Evolutionary conservation across 64 coral and sea anemone genomes (phyloP).

Genomic region (Trachythela sp.): DNA sequence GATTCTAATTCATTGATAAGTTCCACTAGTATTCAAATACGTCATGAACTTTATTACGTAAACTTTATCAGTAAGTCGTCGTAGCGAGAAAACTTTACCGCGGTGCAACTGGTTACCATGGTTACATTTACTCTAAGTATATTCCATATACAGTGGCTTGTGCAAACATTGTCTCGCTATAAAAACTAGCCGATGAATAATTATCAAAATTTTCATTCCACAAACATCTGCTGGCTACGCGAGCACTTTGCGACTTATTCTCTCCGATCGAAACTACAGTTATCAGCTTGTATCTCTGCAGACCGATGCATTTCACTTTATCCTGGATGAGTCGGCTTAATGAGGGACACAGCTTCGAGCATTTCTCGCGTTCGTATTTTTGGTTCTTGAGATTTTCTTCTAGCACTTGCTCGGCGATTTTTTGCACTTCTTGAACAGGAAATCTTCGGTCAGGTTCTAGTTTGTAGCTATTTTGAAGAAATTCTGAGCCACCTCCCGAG

Average conservation of each 20-base stretch:
- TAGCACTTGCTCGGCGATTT: background rate
- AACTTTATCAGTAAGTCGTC: too few species aligned
- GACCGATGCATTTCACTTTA: background rate
- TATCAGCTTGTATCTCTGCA: background rate
- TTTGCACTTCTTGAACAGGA: background rate
- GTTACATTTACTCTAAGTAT: background rate
- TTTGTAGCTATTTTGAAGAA: background rate
- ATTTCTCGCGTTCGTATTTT: background rate
- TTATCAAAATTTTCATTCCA: background rate
- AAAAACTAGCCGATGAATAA: background rate
- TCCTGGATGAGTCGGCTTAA: background rate
- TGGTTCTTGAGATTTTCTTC: background rate
- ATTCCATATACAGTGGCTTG: slow-evolving; percentile 1
- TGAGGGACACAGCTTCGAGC: background rate
- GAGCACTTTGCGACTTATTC: background rate
- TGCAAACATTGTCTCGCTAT: background rate
- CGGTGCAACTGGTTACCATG: background rate
- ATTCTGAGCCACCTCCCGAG: background rate
- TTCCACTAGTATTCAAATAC: too few species aligned
- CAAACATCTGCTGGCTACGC: background rate
- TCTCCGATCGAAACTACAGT: background rate
- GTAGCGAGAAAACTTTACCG: too few species aligned
- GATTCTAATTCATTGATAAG: too few species aligned
- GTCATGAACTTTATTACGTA: too few species aligned
- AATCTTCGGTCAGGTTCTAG: background rate